Conservation (phyloP, 2,888 invertebrate genomes). For the Ormyrus thymus region DNA sequence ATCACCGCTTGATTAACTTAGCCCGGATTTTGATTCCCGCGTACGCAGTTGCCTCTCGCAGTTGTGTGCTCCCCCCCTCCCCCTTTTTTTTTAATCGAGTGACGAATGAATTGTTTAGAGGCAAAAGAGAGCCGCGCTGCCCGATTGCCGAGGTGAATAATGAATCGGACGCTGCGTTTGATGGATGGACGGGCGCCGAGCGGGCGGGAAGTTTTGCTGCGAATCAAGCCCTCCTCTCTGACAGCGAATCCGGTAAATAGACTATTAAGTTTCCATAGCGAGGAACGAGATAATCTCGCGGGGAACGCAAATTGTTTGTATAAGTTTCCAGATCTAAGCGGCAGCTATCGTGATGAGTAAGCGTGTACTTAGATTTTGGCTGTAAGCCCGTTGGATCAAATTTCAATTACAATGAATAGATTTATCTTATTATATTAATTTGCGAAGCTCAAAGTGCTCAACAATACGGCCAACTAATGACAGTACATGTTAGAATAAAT, state of each 20-base stretch:
- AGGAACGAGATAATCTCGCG: neutral
- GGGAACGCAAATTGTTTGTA: too few species aligned
- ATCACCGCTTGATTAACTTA: conserved; percentile 42
- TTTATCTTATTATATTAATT: too few species aligned
- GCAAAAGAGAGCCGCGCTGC: too few species aligned
- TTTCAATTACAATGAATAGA: too few species aligned
- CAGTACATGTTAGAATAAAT: too few species aligned
- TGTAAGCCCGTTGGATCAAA: too few species aligned
- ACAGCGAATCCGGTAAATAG: conserved; percentile 20
- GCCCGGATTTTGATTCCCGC: neutral
- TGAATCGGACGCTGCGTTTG: conserved; percentile 24
- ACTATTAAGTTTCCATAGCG: conserved; percentile 24
- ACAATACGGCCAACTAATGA: too few species aligned
- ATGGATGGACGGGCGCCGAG: conserved; percentile 19
- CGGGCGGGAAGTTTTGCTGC: neutral
- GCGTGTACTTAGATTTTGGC: too few species aligned
- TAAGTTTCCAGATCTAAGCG: too few species aligned
- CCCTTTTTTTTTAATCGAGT: neutral
- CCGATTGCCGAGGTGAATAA: conserved; percentile 5
- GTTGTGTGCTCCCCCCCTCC: neutral
- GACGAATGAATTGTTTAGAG: conserved; percentile 1
- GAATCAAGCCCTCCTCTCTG: neutral
- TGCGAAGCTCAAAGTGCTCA: too few species aligned
- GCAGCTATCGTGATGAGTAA: too few species aligned
- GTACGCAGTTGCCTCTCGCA: too few species aligned